Evolutionary conservation across 1,140 invertebrate genomes (phyloP), one percentile per base, ranked within the genome.

Genomic region (Lepidurus packardi): DNA sequence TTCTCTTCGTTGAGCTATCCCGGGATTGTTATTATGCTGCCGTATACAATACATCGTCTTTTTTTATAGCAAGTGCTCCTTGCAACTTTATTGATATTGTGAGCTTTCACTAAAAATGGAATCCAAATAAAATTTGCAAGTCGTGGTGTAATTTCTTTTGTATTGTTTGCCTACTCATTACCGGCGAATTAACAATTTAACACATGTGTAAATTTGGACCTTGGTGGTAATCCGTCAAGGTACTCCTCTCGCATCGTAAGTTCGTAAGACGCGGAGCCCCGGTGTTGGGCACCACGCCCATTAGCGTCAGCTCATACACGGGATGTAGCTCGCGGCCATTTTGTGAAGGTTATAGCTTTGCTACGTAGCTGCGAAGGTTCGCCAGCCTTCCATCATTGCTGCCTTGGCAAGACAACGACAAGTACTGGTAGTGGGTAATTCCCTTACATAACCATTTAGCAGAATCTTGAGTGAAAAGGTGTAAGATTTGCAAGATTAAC

Each of bases 291-390:
- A 21, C 8, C 53, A 9, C 53, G 53, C 53, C 53, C 53, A 65
- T 65, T 13, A 3, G 9, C n/a, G 53, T 65, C 53, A 65, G 21
- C 53, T 21, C 21, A 65, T 65, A 65, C 53, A 16, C 8, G 53
- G n/a, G 16, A n/a, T 65, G 53, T 65, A 65, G 53, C 53, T 65
- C 6, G 53, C 53, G 53, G 53, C 53, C 53, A 65, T 65, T 65
- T 65, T 65, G 53, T 65, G 13, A n/a, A 65, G 53, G 16, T 16
- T 47, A 1, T 10, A 47, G 16, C 45, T 47, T 47, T 47, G 5
- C 53, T 65, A 65, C 53, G 53, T n/a, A 16, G 53, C 53, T 65
- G 16, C 53, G 53, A 65, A 65, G 53, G 53, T 16, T 65, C 9
- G 16, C 13, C 13, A n/a, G 16, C 16, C 53, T 65, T 65, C 8